These are phyloP conservation scores for Catocala sponsa DNA, from an alignment of 2,888 invertebrate genomes.

Conservation along the genomic window DNA sequence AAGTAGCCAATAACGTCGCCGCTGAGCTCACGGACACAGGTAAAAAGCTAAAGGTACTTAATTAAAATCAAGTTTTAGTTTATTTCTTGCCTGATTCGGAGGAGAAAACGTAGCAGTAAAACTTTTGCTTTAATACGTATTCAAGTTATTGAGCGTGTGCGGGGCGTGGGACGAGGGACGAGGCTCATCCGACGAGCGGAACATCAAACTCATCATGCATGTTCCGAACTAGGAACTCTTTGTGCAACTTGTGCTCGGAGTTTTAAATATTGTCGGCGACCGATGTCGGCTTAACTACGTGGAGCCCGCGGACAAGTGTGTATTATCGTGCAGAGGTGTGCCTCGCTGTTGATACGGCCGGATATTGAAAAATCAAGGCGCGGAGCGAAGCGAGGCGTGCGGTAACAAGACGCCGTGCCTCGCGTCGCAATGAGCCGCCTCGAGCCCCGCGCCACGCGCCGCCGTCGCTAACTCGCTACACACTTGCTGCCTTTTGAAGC, in stretches of 20 bases:
- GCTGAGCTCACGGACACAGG: constrained; percentile 19
- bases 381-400: neutral
- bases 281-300: constrained; percentile 22
- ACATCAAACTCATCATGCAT: constrained; percentile 9
- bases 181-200: constrained; percentile 4
- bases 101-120: neutral
- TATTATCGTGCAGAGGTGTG: constrained; percentile 20
- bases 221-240: neutral
- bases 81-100: too few relatives aligned
- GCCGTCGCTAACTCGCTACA: neutral
- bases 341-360: constrained; percentile 22
- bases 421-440: constrained; percentile 4
- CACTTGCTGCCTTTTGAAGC: too few relatives aligned
- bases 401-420: constrained; percentile 2
- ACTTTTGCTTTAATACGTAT: constrained; percentile 6
- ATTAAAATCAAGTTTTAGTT: too few relatives aligned
- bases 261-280: constrained; percentile 18
- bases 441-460: neutral
- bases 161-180: neutral
- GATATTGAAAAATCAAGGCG: constrained; percentile 43
- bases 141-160: constrained; percentile 5
- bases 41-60: too few relatives aligned
- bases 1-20: constrained; percentile 39
- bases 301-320: constrained; percentile 20
- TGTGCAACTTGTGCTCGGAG: constrained; percentile 5